Base-by-base conservation (phyloP, 2,888 invertebrate species). In the Andrena camellia region DNA sequence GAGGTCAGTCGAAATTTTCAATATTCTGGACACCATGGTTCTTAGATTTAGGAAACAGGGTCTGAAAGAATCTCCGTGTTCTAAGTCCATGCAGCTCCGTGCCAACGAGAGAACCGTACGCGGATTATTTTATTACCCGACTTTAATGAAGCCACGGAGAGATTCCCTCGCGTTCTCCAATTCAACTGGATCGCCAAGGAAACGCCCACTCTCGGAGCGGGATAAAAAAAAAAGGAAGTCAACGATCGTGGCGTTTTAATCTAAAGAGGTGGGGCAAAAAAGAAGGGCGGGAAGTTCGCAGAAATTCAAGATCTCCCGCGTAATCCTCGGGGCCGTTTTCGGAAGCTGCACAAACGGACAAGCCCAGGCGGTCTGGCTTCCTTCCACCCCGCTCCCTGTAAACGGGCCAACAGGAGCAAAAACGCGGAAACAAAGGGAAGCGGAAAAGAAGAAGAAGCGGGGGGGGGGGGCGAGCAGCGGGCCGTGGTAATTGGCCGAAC, bases 401-500 rank as follows among this genome's bases (percentile, higher is more conserved):
- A 71, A 71, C 80, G 80, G 59, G 64, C 79, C 64, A 70, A 78
- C 79, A 64, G 26, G 42, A 50, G 48, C 29, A 29, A 78, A 66
- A 66, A 59, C 33, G 20, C 59, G 68, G 35, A 67, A 48, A 72
- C 48, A 63, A 70, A 78, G 67, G 35, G 42, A 72, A 70, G 69
- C 26, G 63, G 52, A 52, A 66, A 72, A 52, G 66, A 66, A 70
- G 76, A 33, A 63, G 60, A 67, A 13, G 68, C 63, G 69, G 57
- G 78, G 42, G 57, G 60, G 63, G 13, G 60, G 67, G 69, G 68
- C 63, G 82, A 76, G 82, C 85, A 85, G 71, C 78, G 85, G 76
- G 80, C 83, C 83, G 85, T 80, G 83, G 85, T 86, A 85, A 86
- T 86, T 86, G 86, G 83, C 74, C 80, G 85, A 86, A 85, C 83